These are phyloP conservation scores for Onthophagus taurus DNA, from an alignment of 1,140 invertebrate species.

Conservation along the genomic window DNA sequence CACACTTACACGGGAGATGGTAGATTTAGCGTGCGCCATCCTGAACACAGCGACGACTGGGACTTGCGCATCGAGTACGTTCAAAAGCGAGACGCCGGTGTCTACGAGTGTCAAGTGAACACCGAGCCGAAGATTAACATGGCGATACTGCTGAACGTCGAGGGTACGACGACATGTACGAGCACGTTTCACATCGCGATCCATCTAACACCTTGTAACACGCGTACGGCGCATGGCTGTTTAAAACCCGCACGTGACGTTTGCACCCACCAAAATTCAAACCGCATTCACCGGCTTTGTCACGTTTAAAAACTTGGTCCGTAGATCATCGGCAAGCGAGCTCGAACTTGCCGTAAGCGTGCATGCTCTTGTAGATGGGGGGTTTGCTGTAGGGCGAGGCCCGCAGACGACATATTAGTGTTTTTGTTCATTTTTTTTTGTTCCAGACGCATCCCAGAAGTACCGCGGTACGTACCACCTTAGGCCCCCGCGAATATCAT, in stretches of 20 bases:
- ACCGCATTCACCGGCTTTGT: no score
- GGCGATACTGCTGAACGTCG: constrained; percentile 63
- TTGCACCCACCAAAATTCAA: no score
- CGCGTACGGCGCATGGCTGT: neutral
- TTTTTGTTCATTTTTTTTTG: constrained; percentile 34
- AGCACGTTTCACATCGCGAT: constrained; percentile 11
- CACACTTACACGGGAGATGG: constrained; percentile 82
- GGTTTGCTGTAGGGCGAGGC: constrained; percentile 17
- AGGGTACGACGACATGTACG: constrained; percentile 52
- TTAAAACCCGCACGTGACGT: no score
- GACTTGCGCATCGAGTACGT: constrained; percentile 81
- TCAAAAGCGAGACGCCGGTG: constrained; percentile 73
- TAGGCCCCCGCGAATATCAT: constrained; percentile 20
- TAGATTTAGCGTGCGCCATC: constrained; percentile 74
- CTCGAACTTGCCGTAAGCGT: constrained; percentile 9
- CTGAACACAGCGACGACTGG: constrained; percentile 83
- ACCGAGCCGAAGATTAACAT: constrained; percentile 80
- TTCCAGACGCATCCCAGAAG: constrained; percentile 35
- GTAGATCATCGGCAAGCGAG: no score
- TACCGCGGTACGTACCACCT: constrained; percentile 34
- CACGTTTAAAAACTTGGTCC: no score
- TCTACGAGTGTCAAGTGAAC: constrained; percentile 80
- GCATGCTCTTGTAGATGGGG: constrained; percentile 17
- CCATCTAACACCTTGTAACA: neutral
- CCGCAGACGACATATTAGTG: constrained; percentile 25